Evolutionary conservation across 2,113 vertebrate species (phyloP).

Genomic region (Megaceryle maxima): DNA sequence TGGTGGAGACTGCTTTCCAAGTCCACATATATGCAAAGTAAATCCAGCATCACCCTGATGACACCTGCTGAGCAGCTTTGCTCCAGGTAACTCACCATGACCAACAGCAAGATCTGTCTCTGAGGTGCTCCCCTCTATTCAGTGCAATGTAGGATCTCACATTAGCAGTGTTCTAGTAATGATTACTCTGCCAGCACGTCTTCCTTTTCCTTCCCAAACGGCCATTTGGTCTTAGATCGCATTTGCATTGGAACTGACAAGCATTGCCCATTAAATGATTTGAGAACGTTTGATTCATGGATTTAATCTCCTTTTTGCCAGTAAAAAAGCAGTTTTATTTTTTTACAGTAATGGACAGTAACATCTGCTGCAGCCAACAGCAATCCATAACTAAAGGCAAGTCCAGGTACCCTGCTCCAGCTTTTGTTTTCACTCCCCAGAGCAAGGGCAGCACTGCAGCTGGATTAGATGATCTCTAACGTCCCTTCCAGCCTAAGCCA

Average conservation of each 20-base stretch:
- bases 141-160: background rate
- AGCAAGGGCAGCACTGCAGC: background rate
- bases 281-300: background rate
- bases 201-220: background rate
- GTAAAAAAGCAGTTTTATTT: too few relatives aligned
- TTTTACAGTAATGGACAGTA: too few relatives aligned
- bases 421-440: background rate
- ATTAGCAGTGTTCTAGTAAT: background rate
- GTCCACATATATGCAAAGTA: rapidly evolving
- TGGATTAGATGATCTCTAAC: too few relatives aligned
- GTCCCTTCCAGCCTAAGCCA: too few relatives aligned
- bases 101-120: background rate
- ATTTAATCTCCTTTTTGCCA: background rate
- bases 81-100: background rate
- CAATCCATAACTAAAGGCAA: background rate
- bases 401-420: background rate
- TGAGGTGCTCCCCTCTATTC: background rate
- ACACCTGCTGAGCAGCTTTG: background rate
- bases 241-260: background rate
- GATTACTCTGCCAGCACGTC: background rate
- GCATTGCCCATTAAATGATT: background rate
- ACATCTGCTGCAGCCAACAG: background rate
- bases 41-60: background rate
- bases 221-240: background rate
- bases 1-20: background rate